A percentile compares a stretch with the other conserved stretches of the same genome.
These are phyloP conservation scores for Drosophila baimaii DNA, from an alignment of 1,140 invertebrate genomes.

Conservation along the genomic window DNA sequence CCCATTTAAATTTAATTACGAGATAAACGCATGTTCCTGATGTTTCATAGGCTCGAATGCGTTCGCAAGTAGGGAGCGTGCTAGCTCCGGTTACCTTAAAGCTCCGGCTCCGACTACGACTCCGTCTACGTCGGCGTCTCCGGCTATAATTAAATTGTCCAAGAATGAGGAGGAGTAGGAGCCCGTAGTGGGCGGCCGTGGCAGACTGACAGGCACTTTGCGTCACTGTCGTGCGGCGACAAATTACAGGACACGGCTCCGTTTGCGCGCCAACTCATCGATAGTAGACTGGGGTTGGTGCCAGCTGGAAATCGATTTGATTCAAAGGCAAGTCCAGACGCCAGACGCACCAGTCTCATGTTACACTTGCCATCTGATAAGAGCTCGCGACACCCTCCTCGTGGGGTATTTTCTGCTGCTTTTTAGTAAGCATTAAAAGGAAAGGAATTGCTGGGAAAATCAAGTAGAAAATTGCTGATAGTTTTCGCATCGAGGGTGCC, in stretches of 20 bases:
- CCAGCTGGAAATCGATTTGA: constrained; percentile 67
- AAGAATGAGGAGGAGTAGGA: constrained; percentile 13
- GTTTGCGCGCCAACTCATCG: constrained; percentile 57
- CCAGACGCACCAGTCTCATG: constrained; percentile 57
- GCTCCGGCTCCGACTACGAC: not conserved
- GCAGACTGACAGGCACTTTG: constrained; percentile 40
- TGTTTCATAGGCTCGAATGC: constrained; percentile 50
- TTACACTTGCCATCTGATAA: constrained; percentile 63
- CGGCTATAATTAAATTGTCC: constrained; percentile 59
- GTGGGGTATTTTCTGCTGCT: not conserved
- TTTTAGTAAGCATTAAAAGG: not conserved
- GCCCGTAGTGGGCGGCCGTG: constrained; percentile 5
- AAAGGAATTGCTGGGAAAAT: not conserved
- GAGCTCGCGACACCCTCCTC: constrained; percentile 10
- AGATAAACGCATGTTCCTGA: constrained; percentile 61
- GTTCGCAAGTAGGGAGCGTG: constrained; percentile 26
- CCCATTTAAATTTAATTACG: constrained; percentile 65
- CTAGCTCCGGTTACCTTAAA: constrained; percentile 42
- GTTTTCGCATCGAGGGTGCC: not conserved
- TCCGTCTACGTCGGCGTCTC: constrained; percentile 19
- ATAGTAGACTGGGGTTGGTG: constrained; percentile 31
- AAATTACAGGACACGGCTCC: constrained; percentile 69
- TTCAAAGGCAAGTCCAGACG: constrained; percentile 57
- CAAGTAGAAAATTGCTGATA: not conserved
- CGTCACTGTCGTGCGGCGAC: constrained; percentile 59